Evolutionary conservation across 2,797 vertebrate genomes (phyloP).

Genomic region (Bovichtus diacanthus): DNA sequence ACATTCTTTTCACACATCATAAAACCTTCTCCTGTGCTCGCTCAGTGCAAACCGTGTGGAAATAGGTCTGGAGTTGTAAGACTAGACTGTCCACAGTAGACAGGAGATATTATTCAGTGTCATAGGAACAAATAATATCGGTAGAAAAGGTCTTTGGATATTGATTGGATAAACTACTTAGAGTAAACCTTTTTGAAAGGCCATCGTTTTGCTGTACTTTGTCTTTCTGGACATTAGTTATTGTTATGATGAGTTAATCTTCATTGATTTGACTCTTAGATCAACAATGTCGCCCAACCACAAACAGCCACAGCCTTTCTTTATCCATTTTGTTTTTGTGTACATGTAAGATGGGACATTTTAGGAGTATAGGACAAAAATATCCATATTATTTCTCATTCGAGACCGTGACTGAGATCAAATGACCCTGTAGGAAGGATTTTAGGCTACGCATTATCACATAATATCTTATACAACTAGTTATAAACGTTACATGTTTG

Average conservation of each 20-base stretch:
- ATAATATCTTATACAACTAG: neutral
- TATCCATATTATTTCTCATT: neutral
- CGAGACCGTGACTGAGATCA: neutral
- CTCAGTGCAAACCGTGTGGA: neutral
- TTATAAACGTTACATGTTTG: neutral
- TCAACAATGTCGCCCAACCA: neutral
- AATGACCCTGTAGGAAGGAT: neutral
- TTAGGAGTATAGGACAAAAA: neutral
- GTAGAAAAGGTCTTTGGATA: slow-evolving; percentile 37
- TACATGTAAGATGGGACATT: neutral
- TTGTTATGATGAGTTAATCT: slow-evolving; percentile 21
- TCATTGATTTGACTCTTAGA: slow-evolving; percentile 6
- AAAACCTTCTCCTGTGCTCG: neutral
- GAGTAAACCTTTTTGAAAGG: slow-evolving; percentile 1
- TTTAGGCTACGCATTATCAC: neutral
- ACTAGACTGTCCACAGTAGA: neutral
- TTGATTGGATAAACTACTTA: slow-evolving; percentile 33
- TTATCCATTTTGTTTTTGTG: neutral
- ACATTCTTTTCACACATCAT: neutral
- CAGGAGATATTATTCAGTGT: neutral
- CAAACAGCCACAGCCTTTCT: neutral
- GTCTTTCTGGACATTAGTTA: slow-evolving; percentile 1
- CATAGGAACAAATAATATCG: neutral
- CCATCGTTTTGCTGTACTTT: slow-evolving; percentile 5
- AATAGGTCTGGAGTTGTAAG: neutral